phyloP scores from a whole-genome alignment of 2,797 vertebrate species.

The Cossypha polioptera region DNA sequence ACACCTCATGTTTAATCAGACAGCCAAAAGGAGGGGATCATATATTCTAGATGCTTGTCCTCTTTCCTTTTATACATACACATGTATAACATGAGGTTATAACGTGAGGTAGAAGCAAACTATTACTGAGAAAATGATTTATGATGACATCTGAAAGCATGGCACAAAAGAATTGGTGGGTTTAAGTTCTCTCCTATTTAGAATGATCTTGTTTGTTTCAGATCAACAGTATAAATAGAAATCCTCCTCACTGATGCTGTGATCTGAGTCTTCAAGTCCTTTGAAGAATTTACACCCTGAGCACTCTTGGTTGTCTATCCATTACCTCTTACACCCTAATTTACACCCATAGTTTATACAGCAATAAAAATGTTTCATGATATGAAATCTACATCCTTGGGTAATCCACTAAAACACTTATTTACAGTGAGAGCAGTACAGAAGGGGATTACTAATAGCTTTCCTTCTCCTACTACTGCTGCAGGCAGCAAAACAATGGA shows the following conservation, averaged over 20 bases:
- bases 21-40: neutral
- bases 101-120: neutral
- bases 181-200: neutral
- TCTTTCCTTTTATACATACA: neutral
- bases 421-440: constrained; percentile 1
- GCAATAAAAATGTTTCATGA: neutral
- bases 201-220: constrained; percentile 34
- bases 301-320: neutral
- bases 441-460: constrained; percentile 16
- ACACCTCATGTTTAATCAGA: neutral
- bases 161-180: neutral
- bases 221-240: neutral
- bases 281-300: constrained; percentile 8
- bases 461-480: constrained; percentile 8
- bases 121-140: neutral
- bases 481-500: constrained; percentile 37
- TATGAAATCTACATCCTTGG: constrained; percentile 10
- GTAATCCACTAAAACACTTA: constrained; percentile 1
- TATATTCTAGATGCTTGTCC: neutral
- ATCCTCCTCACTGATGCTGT: neutral
- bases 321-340: constrained; percentile 15
- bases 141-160: neutral
- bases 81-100: too few species aligned
- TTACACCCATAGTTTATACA: neutral
- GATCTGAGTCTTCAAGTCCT: constrained; percentile 4